Evolutionary conservation across 2,888 invertebrate genomes (phyloP).

Genomic region (Timema podura): DNA sequence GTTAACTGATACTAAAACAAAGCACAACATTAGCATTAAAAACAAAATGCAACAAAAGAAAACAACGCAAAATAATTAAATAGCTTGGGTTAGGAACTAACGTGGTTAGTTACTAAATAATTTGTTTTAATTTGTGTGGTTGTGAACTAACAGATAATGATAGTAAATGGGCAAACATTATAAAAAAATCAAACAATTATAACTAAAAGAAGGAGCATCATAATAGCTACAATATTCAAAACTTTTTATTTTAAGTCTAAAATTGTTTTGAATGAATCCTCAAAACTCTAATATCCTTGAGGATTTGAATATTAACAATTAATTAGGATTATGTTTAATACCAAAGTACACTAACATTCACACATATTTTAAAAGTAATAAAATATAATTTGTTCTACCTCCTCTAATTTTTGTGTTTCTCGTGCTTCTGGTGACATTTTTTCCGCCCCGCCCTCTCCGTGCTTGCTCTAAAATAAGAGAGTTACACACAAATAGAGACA

Average conservation of each 20-base stretch:
- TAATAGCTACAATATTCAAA: slow-evolving; percentile 3
- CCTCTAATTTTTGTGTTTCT: slow-evolving; percentile 31
- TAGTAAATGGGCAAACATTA: too few species aligned
- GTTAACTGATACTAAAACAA: slow-evolving; percentile 20
- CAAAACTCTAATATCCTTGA: too few species aligned
- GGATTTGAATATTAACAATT: too few species aligned
- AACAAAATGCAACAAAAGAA: slow-evolving; percentile 34
- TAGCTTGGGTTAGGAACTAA: too few species aligned
- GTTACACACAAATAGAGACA: too few species aligned
- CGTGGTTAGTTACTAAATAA: too few species aligned
- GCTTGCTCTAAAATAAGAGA: slow-evolving; percentile 14
- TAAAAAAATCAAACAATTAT: too few species aligned
- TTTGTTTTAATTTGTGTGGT: too few species aligned
- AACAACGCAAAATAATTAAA: slow-evolving; percentile 18
- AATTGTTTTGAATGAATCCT: too few species aligned
- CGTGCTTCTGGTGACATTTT: slow-evolving; percentile 34
- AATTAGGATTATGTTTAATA: not conserved
- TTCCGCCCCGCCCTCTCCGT: slow-evolving; percentile 31
- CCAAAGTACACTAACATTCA: slow-evolving; percentile 2
- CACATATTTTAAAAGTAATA: slow-evolving; percentile 18
- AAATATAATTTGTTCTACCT: slow-evolving; percentile 34
- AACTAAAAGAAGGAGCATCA: not conserved
- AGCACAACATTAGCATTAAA: slow-evolving; percentile 33
- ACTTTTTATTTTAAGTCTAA: too few species aligned
- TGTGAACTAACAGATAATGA: too few species aligned